These are phyloP conservation scores for Anastatus disparis DNA, from an alignment of 1,140 invertebrate species.

Conservation along the genomic window DNA sequence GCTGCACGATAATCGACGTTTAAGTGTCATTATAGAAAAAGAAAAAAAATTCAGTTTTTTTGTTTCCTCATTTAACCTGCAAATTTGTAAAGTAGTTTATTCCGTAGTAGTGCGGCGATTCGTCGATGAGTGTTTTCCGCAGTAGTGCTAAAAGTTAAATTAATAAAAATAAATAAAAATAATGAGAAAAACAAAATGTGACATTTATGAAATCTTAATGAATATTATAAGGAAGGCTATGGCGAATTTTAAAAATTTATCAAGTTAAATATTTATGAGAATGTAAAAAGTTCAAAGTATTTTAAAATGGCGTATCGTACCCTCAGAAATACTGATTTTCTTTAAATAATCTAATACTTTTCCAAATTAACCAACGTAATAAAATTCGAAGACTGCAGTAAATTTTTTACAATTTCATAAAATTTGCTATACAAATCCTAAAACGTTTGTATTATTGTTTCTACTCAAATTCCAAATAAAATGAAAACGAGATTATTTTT, in stretches of 20 bases:
- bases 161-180: conserved; percentile 7
- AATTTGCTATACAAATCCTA: not conserved
- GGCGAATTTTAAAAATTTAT: not conserved
- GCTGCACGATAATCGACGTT: not conserved
- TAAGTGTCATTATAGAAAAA: not conserved
- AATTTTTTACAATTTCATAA: conserved; percentile 26
- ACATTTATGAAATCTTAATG: conserved; percentile 4
- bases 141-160: conserved; percentile 2
- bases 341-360: too few relatives aligned
- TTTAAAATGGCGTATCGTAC: not conserved
- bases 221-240: conserved; percentile 25
- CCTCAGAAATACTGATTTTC: not conserved
- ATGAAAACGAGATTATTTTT: not conserved
- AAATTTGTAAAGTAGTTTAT: conserved; percentile 10
- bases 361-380: not conserved
- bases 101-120: conserved; percentile 13
- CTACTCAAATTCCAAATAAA: too few relatives aligned
- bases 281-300: conserved; percentile 11
- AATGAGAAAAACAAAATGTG: too few relatives aligned
- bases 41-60: not conserved
- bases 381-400: conserved; percentile 17
- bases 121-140: conserved; percentile 15
- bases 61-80: not conserved
- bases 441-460: too few relatives aligned
- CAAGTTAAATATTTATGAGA: not conserved